A percentile compares a stretch with the other conserved stretches of the same genome.
phyloP scores from a whole-genome alignment of 2,113 vertebrate genomes.

The Oreochromis spilurus region DNA sequence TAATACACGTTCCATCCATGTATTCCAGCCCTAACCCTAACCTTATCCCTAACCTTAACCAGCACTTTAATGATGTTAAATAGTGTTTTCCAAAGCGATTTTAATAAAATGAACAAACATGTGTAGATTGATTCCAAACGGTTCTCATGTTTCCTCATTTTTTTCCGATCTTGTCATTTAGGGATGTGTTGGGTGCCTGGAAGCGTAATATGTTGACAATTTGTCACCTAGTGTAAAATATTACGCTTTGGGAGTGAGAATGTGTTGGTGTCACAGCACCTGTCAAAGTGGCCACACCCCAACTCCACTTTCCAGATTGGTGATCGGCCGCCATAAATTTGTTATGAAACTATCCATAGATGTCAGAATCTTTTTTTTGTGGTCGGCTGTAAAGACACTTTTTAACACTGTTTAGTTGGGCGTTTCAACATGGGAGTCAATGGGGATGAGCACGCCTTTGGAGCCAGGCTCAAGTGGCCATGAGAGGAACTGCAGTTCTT shows the following conservation, averaged over 20 bases:
- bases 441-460: not conserved
- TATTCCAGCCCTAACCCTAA: not conserved
- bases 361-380: not conserved
- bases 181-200: accelerated
- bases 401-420: not conserved
- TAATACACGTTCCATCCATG: not conserved
- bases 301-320: not conserved
- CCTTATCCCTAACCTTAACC: not conserved
- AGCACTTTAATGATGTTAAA: not conserved
- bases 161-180: not conserved
- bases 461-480: not conserved
- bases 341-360: not conserved
- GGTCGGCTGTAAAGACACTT: not conserved
- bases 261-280: not conserved
- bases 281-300: not conserved
- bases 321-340: accelerated
- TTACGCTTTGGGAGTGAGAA: not conserved
- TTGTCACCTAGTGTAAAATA: not conserved
- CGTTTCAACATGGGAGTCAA: accelerated
- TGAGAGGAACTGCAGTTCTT: not conserved
- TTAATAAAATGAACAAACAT: not conserved
- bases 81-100: not conserved
- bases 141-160: accelerated
- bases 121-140: not conserved
- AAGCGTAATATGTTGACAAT: not conserved